A percentile compares a stretch with the other conserved stretches of the same genome.
These are phyloP conservation scores for Drosophila pandora DNA, from an alignment of 1,140 invertebrate species.

Conservation along the genomic window DNA sequence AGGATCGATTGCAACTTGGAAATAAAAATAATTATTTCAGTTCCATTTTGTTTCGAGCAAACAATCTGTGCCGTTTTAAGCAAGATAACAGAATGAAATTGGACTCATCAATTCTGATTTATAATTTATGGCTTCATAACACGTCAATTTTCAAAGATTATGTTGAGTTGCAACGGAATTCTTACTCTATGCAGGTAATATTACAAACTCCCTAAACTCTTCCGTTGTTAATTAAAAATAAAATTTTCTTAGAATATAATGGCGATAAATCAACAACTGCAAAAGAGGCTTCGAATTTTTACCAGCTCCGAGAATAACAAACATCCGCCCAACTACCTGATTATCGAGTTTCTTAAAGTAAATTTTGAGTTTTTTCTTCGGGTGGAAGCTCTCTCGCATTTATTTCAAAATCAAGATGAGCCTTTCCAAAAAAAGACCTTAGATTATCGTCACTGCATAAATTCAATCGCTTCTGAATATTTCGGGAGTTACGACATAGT, in stretches of 20 bases:
- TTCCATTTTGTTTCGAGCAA: conserved; percentile 38
- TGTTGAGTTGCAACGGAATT: conserved; percentile 52
- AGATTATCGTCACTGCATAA: conserved; percentile 84
- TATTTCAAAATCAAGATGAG: conserved; percentile 88
- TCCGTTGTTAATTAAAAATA: not conserved
- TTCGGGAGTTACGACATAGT: conserved; percentile 79
- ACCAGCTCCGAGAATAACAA: conserved; percentile 1
- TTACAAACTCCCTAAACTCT: not conserved
- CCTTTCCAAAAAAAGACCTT: conserved; percentile 64
- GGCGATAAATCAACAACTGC: conserved; percentile 44
- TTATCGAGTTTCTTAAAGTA: conserved; percentile 88
- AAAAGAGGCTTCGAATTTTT: conserved; percentile 51
- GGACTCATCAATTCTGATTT: conserved; percentile 36
- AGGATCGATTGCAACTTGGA: conserved; percentile 48
- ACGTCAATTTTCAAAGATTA: conserved; percentile 52
- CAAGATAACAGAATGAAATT: conserved; percentile 34
- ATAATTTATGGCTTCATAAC: conserved; percentile 38
- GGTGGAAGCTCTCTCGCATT: conserved; percentile 94
- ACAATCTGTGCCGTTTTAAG: conserved; percentile 41
- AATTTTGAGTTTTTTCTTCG: conserved; percentile 96
- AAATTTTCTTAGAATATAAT: conserved; percentile 46
- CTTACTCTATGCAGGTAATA: conserved; percentile 49
- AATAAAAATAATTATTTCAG: conserved; percentile 55
- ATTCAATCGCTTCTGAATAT: conserved; percentile 83
- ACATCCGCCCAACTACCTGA: conserved; percentile 19